Percentiles rank a stretch among this genome's conserved stretches.
phyloP scores from a whole-genome alignment of 2,797 vertebrate species.

The Enteromius afrohamiltoni region DNA sequence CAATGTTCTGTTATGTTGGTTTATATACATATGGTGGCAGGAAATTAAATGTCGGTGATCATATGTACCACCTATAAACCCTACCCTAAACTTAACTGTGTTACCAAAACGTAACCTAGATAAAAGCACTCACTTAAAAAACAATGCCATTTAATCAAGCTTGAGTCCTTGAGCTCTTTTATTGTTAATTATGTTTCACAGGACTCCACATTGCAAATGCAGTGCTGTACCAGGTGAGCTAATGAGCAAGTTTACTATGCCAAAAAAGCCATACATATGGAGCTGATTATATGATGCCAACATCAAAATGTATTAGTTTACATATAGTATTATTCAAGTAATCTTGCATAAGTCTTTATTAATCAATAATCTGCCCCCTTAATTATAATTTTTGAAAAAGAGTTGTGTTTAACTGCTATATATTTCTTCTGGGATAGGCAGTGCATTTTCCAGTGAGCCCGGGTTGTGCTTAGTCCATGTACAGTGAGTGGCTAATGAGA shows the following conservation, averaged over 20 bases:
- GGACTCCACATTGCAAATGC: neutral
- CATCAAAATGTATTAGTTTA: neutral
- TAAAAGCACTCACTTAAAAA: neutral
- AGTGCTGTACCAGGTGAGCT: neutral
- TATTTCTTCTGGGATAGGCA: neutral
- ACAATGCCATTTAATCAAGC: neutral
- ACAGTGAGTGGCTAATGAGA: neutral
- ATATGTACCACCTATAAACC: neutral
- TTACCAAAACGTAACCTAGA: neutral
- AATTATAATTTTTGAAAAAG: neutral
- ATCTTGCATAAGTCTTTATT: too few relatives aligned
- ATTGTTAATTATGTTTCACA: neutral
- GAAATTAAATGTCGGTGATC: too few relatives aligned
- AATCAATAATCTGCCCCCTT: neutral
- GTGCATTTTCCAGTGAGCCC: neutral
- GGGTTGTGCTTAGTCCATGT: neutral
- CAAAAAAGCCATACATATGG: neutral
- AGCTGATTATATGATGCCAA: neutral
- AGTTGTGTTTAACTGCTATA: neutral
- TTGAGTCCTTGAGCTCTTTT: neutral
- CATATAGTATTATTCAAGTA: neutral
- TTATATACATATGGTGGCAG: neutral
- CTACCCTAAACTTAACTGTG: neutral
- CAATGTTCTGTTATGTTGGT: neutral
- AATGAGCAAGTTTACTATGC: slow-evolving; percentile 6